phyloP scores from a whole-genome alignment of 2,888 invertebrate genomes.

The Priapulus caudatus region DNA sequence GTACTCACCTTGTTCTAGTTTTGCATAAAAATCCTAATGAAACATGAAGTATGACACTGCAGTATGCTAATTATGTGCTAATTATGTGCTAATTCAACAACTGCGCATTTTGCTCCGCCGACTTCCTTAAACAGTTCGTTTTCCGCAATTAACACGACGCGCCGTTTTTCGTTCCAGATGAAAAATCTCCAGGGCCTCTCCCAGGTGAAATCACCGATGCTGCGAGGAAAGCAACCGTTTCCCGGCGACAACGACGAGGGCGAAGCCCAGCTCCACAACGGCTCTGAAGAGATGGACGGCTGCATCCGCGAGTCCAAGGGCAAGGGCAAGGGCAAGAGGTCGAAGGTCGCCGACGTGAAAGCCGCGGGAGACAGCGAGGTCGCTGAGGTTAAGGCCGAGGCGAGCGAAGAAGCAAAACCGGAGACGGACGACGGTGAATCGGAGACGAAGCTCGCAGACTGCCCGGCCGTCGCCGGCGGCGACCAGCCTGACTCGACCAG shows the following conservation, averaged over 20 bases:
- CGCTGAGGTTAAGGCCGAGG: slow-evolving; percentile 6
- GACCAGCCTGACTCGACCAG: too few relatives aligned
- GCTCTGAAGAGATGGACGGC: not conserved
- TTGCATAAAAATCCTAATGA: too few relatives aligned
- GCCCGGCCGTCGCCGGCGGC: not conserved
- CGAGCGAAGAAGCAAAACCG: slow-evolving; percentile 5
- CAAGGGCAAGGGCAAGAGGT: slow-evolving; percentile 7
- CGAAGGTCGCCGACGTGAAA: slow-evolving; percentile 7
- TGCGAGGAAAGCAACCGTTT: not conserved
- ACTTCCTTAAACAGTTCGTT: too few relatives aligned
- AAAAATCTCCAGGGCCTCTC: not conserved
- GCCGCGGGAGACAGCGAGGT: slow-evolving; percentile 7
- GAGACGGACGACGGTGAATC: not conserved
- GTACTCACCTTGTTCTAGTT: too few relatives aligned
- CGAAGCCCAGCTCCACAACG: not conserved
- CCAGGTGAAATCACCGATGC: not conserved
- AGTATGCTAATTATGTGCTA: too few relatives aligned
- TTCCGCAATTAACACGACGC: slow-evolving; percentile 6
- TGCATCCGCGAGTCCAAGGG: not conserved
- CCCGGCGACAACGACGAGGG: too few relatives aligned
- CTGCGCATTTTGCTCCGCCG: too few relatives aligned
- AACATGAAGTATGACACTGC: too few relatives aligned
- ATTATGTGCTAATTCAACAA: too few relatives aligned
- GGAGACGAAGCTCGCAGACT: not conserved
- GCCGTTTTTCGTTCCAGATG: not conserved